Evolutionary conservation across 64 coral and sea anemone species (phyloP), one percentile per base, ranked within the genome.

Genomic region (Stylophora pistillata): DNA sequence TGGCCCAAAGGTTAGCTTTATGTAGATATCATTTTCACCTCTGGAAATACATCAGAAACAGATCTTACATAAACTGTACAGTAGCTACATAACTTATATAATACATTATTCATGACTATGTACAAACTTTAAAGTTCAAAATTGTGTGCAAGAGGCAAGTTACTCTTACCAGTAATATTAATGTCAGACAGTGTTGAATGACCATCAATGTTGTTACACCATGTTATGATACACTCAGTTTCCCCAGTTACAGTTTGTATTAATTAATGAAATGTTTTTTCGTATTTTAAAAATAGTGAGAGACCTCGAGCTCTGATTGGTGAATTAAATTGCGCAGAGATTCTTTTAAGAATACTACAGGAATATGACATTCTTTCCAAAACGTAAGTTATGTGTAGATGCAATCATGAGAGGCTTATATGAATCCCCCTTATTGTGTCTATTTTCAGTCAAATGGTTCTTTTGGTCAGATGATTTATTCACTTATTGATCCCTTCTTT

Each of bases 301-400:
- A 94, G 79, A 74, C 93, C 97, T 15, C 89, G 94, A 31, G 90
- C 88, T 55, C 71, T 92, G 82, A 95, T 99, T 88, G 93, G 90
- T 74, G 97, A 95, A 54, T 64, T 99, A 15, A 99, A 99, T 54
- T 93, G 97, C 75, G 88, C 87, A 55, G 97, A 99, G 73, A 92
- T 91, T 27, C 85, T 99, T 34, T 91, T 99, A 30, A 92, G 90
- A 71, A 99, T 99, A 81, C 53, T 99, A 11, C 90, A 95, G 86
- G 90, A 95, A 58, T 99, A 99, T 90, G 97, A 99, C 55, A 62
- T 95, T 17, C 66, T 95, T 30, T 99, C 97, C 52, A 99, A 95
- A 95, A 99, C 88, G 97, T 99, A 89, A 94, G 93, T 87, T 53
- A 56, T 66, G 77, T 63, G 28, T 17, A 31, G 9, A 23, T 73